Conservation (phyloP, 64 coral and sea anemone genomes). For the Anthopleura sola region DNA sequence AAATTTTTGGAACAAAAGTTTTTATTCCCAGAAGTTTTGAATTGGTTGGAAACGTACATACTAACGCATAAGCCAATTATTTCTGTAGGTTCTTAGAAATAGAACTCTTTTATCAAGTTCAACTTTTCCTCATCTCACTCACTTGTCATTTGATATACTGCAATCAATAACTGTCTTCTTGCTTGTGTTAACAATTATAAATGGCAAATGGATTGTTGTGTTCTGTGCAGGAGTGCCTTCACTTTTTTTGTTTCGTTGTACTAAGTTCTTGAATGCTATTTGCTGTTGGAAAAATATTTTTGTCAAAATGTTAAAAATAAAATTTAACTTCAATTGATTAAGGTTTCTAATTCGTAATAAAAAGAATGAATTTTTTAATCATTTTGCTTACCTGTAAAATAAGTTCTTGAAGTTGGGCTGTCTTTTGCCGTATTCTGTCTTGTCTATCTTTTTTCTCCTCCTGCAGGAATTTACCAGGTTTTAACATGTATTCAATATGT, state of each 20-base stretch:
- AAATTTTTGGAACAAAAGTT: too few relatives aligned
- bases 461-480: background rate
- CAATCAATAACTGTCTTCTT: constrained; percentile 99
- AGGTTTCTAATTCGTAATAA: background rate
- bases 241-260: constrained; percentile 91
- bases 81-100: too few relatives aligned
- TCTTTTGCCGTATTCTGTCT: constrained; percentile 94
- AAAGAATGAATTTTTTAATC: background rate
- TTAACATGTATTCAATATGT: background rate
- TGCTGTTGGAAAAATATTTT: constrained; percentile 39
- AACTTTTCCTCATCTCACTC: constrained; percentile 5
- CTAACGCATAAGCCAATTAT: too few relatives aligned
- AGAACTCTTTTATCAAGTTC: too few relatives aligned
- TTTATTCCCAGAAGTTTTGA: too few relatives aligned
- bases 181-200: constrained; percentile 99
- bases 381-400: constrained; percentile 86
- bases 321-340: background rate
- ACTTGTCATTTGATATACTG: constrained; percentile 99
- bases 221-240: constrained; percentile 79
- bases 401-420: constrained; percentile 92
- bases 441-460: constrained; percentile 88
- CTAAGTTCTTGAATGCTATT: constrained; percentile 99
- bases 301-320: background rate
- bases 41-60: too few relatives aligned
- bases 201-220: constrained; percentile 97